Evolutionary conservation across 2,888 invertebrate genomes (phyloP).

Genomic region (Mechanitis messenoides): DNA sequence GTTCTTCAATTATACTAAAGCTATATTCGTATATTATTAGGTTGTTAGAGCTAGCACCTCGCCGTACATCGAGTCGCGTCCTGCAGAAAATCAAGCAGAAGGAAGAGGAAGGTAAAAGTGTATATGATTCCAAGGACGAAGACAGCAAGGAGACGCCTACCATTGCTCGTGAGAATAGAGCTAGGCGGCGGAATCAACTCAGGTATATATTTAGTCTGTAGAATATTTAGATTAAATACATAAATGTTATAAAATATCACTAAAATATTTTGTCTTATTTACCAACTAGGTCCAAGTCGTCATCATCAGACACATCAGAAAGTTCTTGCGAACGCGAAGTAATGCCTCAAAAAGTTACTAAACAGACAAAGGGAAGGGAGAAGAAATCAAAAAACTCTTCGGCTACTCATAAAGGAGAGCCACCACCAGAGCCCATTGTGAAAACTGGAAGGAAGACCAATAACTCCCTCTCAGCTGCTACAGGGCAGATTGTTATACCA

Average conservation of each 20-base stretch:
- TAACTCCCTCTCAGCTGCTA: slow-evolving; percentile 89
- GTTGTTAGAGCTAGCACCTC: slow-evolving; percentile 80
- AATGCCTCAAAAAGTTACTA: slow-evolving; percentile 60
- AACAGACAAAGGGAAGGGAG: slow-evolving; percentile 51
- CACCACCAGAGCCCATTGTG: slow-evolving; percentile 56
- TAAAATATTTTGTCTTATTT: slow-evolving; percentile 4
- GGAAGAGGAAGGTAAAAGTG: slow-evolving; percentile 64
- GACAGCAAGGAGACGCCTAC: slow-evolving; percentile 65
- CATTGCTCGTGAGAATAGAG: slow-evolving; percentile 67
- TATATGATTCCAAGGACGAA: slow-evolving; percentile 62
- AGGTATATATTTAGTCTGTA: slow-evolving; percentile 42
- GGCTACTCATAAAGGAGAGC: slow-evolving; percentile 57
- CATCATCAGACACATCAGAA: slow-evolving; percentile 50
- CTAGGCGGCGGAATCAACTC: slow-evolving; percentile 71
- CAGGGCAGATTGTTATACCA: slow-evolving; percentile 88
- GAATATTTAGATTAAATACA: too few species aligned
- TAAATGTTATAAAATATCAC: too few species aligned
- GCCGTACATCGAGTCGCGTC: slow-evolving; percentile 81
- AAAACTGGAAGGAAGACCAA: slow-evolving; percentile 87
- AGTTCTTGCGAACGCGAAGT: slow-evolving; percentile 45
- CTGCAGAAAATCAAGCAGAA: slow-evolving; percentile 77
- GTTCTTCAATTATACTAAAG: background rate
- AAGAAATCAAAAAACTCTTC: slow-evolving; percentile 63
- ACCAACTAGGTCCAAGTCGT: slow-evolving; percentile 15
- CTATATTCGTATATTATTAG: slow-evolving; percentile 37